Evolutionary conservation across 2,113 vertebrate genomes (phyloP).

Genomic region (Ardeotis arabs): DNA sequence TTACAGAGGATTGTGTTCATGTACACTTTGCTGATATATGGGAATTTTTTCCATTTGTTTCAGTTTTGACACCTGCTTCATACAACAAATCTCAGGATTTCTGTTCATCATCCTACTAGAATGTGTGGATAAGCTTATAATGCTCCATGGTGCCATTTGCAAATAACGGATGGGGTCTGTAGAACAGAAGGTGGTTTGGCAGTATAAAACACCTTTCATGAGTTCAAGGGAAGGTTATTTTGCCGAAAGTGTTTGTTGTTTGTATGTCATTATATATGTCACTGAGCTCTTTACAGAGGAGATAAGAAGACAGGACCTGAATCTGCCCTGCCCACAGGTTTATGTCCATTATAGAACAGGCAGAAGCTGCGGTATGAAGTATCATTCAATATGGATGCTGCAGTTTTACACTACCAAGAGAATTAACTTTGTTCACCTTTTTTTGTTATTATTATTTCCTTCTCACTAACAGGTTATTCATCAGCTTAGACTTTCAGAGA

Average conservation of each 20-base stretch:
- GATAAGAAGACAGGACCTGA: not conserved
- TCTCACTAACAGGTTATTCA: slow-evolving; percentile 80
- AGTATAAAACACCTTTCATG: not conserved
- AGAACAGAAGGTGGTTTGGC: not conserved
- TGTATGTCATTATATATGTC: not conserved
- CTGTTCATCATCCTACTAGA: not conserved
- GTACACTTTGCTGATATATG: not conserved
- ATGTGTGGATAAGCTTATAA: not conserved
- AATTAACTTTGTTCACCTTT: not conserved
- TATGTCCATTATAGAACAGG: not conserved
- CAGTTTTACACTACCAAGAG: not conserved
- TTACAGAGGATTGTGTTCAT: not conserved
- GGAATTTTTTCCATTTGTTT: not conserved
- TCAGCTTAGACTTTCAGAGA: slow-evolving; percentile 80
- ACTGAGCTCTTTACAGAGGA: not conserved
- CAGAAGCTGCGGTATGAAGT: not conserved
- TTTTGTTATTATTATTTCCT: not conserved
- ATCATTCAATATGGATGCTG: not conserved
- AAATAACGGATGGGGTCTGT: not conserved
- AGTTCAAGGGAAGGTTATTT: not conserved
- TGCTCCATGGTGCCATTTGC: not conserved
- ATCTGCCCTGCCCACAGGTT: not conserved
- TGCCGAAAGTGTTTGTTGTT: not conserved
- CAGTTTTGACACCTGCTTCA: not conserved
- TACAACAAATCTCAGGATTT: not conserved